Base-by-base conservation (phyloP, 2,888 invertebrate genomes). In the Lissocephala sabroskyi region DNA sequence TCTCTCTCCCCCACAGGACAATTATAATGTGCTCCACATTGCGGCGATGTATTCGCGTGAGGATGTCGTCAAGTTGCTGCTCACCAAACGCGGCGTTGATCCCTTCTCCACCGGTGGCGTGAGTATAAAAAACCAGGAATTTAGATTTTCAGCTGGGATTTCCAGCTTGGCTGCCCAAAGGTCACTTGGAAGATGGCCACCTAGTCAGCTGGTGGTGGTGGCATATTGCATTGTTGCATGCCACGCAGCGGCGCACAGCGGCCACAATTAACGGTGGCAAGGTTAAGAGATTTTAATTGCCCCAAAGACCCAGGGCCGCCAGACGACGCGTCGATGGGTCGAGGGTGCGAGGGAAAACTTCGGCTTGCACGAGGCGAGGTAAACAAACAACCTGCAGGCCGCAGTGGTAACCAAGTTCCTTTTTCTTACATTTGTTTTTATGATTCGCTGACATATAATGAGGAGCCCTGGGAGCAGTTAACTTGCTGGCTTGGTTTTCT, bases 21-120 rank as follows among this genome's bases (percentile, higher is more conserved):
- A 96, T 84, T 93, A 95, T 87, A 97, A 96, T 86, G 95, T 93
- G 26, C 89, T 97, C 45, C 98, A 98, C 86, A 93, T 97, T 84
- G 95, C 97, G 10, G 94, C 97, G 17, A 94, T 95, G 91, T 93
- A 94, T 85, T 95, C 96, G 45, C 89, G 96, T 70, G 98, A 98
- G 84, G 97, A 98, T 83, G 94, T 97, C 80, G 93, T 98, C 79
- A 95, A 96, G 80, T 86, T 95, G 43, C 87, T 99, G 37, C 87
- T 98, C 46, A 90, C 91, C 45, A 94, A 95, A 84, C 90, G 93
- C 83, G 94, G 94, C 30, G 95, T 97, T 7, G 97, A 98, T 86
- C 91, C 96, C 11, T 94, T 93, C 79, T 92, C 95, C 32, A 91
- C 94, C 1, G 98, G 97, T 80, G 98, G 97, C 86, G 98, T 98